phyloP scores from a whole-genome alignment of 2,797 vertebrate genomes.

The Danionella dracula region DNA sequence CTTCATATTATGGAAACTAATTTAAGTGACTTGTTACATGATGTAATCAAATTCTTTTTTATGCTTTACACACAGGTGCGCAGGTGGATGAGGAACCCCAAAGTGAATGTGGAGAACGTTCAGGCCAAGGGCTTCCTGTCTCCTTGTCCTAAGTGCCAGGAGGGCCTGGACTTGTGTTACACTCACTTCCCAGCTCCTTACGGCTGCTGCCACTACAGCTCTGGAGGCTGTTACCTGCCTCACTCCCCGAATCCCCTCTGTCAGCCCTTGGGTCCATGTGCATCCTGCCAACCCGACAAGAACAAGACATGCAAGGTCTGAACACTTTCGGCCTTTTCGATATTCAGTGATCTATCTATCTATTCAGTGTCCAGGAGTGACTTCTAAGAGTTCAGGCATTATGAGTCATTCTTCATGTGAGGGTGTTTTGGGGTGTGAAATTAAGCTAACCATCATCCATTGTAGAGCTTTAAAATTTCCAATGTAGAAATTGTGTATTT shows the following conservation, averaged over 20 bases:
- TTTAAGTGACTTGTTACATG: no score
- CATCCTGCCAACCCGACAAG: conserved; percentile 56
- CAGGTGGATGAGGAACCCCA: conserved; percentile 89
- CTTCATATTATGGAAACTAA: no score
- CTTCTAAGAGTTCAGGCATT: background rate
- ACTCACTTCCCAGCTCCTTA: conserved; percentile 65
- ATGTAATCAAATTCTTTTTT: no score
- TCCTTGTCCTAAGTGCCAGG: conserved; percentile 72
- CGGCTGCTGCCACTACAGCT: conserved; percentile 63
- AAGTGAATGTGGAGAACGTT: conserved; percentile 82
- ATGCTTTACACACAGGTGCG: no score
- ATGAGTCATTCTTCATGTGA: background rate
- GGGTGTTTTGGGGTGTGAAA: no score
- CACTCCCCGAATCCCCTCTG: conserved; percentile 53
- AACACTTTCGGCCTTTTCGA: background rate
- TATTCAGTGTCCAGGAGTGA: background rate
- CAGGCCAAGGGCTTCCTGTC: conserved; percentile 74
- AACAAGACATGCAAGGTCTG: conserved; percentile 71
- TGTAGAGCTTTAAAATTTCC: no score
- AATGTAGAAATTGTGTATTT: no score
- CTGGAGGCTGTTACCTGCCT: conserved; percentile 58
- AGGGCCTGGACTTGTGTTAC: conserved; percentile 73
- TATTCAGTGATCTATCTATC: background rate
- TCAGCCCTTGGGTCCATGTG: conserved; percentile 50
- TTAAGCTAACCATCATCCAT: no score